A percentile compares a stretch with the other conserved stretches of the same genome.
Evolutionary conservation across 2,113 vertebrate species (phyloP).

Genomic region (Meriones unguiculatus): DNA sequence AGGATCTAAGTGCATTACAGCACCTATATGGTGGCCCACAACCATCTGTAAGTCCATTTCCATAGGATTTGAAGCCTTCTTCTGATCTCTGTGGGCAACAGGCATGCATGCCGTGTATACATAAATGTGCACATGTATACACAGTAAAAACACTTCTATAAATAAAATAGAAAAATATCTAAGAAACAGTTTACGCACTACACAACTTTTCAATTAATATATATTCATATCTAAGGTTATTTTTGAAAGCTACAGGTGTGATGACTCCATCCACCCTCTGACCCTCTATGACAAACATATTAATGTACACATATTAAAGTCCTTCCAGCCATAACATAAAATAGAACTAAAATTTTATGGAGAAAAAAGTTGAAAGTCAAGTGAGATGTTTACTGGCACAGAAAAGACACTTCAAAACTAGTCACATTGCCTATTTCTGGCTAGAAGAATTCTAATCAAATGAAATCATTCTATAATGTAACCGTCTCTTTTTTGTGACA

Average conservation of each 20-base stretch:
- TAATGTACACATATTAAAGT: conserved; percentile 15
- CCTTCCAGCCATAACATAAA: conserved; percentile 18
- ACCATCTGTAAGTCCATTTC: not conserved
- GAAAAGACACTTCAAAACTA: not conserved
- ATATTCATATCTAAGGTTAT: conserved; percentile 10
- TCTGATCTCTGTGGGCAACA: not conserved
- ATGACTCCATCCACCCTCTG: not conserved
- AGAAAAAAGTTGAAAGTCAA: conserved; percentile 35
- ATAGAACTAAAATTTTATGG: conserved; percentile 29
- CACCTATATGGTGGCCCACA: not conserved
- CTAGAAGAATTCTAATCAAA: not conserved
- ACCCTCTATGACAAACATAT: conserved; percentile 6
- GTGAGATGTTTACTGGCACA: conserved; percentile 13
- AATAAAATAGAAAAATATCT: not conserved
- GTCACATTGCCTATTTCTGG: not conserved
- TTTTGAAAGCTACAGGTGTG: conserved; percentile 13
- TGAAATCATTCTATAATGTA: not conserved
- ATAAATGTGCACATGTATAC: not conserved
- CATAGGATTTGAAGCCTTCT: not conserved
- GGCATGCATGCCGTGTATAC: not conserved
- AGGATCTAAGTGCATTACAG: not conserved
- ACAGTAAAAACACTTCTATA: not conserved
- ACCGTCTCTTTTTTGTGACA: not conserved
- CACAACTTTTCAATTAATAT: conserved; percentile 33
- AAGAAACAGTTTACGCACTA: conserved; percentile 24